phyloP scores from a whole-genome alignment of 2,113 vertebrate species.

The Oceanodroma tethys region DNA sequence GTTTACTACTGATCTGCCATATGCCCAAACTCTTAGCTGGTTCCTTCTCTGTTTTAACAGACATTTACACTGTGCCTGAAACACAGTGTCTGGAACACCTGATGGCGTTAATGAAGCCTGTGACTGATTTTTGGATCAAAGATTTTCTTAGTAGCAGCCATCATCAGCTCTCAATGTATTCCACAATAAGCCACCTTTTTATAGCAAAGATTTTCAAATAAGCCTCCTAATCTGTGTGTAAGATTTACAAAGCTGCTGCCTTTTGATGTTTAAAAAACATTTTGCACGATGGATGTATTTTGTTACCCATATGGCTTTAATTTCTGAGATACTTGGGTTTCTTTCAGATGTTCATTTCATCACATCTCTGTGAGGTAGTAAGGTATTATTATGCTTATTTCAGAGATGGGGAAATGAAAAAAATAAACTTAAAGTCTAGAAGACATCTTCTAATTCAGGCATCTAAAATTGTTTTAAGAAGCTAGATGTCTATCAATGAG shows the following conservation, averaged over 20 bases:
- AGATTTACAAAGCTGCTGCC: background rate
- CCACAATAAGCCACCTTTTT: background rate
- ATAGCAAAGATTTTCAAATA: background rate
- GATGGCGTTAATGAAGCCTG: background rate
- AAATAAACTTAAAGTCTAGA: background rate
- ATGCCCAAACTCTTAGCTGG: background rate
- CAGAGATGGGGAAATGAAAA: background rate
- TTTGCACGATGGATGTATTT: background rate
- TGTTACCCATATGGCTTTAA: background rate
- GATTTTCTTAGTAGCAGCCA: background rate
- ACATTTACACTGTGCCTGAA: background rate
- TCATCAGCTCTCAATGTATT: background rate
- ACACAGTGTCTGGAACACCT: background rate
- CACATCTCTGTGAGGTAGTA: background rate
- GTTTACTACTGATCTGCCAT: background rate
- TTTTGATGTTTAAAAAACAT: constrained; percentile 19
- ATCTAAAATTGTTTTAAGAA: background rate
- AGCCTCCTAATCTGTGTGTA: background rate
- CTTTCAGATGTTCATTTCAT: background rate
- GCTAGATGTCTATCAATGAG: background rate
- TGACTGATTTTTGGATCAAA: constrained; percentile 11
- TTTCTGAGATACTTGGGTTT: background rate
- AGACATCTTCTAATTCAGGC: background rate
- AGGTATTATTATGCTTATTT: background rate
- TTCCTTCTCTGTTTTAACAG: background rate